These are phyloP conservation scores for Scaptomyza graminum DNA, from an alignment of 1,140 invertebrate species.

Conservation along the genomic window DNA sequence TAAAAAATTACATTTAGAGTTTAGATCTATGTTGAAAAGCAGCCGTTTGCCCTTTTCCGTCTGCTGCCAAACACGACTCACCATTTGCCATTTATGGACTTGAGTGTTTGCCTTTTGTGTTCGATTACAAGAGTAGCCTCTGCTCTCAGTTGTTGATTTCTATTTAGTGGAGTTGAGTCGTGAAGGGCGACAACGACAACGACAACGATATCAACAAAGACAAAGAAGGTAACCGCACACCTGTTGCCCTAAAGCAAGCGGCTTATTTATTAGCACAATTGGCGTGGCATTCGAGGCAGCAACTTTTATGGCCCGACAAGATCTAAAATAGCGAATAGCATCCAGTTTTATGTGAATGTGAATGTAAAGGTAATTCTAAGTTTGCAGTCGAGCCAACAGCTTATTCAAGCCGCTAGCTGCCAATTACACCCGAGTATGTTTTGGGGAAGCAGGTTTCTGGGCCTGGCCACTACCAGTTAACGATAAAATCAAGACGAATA, in stretches of 20 bases:
- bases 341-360: constrained; percentile 9
- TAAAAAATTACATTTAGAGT: constrained; percentile 8
- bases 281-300: constrained; percentile 41
- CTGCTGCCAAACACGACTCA: background rate
- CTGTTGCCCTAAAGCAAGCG: constrained; percentile 64
- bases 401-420: constrained; percentile 36
- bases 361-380: constrained; percentile 27
- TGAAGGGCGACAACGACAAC: background rate
- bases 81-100: constrained; percentile 61
- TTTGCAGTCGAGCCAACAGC: constrained; percentile 53
- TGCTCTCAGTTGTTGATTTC: no score
- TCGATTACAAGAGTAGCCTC: background rate
- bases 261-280: constrained; percentile 66
- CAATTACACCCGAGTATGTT: constrained; percentile 17
- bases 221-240: constrained; percentile 33
- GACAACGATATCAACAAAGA: constrained; percentile 27
- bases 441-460: constrained; percentile 6
- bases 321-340: background rate
- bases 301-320: constrained; percentile 21
- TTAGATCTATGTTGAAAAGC: no score
- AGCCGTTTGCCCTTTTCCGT: background rate
- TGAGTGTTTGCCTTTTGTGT: constrained; percentile 43
- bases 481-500: constrained; percentile 19
- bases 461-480: constrained; percentile 17
- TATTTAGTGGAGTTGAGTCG: no score